These are phyloP conservation scores for Lota lota DNA, from an alignment of 2,113 vertebrate species.

Conservation along the genomic window DNA sequence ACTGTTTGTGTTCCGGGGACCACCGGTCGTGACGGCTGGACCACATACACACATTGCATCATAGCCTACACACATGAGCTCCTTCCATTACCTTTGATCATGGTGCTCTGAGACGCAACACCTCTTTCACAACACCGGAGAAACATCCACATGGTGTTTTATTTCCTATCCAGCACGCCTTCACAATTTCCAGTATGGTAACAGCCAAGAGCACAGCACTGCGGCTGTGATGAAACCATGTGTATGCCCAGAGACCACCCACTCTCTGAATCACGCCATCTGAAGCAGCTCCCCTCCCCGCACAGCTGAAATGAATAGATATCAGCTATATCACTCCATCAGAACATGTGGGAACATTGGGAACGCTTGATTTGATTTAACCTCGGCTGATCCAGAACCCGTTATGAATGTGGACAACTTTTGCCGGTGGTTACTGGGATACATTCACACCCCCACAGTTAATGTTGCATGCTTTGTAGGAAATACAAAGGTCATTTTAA, in stretches of 20 bases:
- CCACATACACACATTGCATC: conserved; percentile 27
- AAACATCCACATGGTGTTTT: conserved; percentile 44
- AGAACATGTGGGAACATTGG: conserved; percentile 8
- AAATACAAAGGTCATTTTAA: no score
- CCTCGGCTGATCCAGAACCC: conserved; percentile 22
- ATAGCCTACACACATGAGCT: conserved; percentile 17
- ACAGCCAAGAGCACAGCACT: conserved; percentile 39
- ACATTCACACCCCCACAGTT: no score
- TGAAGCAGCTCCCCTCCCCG: conserved; percentile 50
- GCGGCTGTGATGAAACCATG: conserved; percentile 50
- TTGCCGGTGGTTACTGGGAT: no score
- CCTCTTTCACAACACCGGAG: conserved; percentile 36
- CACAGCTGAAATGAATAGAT: conserved; percentile 69
- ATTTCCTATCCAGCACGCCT: conserved; percentile 42
- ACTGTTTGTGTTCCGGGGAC: conserved; percentile 11
- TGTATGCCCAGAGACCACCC: conserved; percentile 61
- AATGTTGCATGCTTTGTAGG: no score
- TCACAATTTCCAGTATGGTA: conserved; percentile 62
- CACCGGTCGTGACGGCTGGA: conserved; percentile 45
- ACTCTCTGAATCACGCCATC: conserved; percentile 55
- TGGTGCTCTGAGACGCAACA: conserved; percentile 34
- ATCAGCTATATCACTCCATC: conserved; percentile 58
- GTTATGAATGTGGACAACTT: no score
- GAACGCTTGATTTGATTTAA: conserved; percentile 16
- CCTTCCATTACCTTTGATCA: conserved; percentile 47